Percentiles rank a stretch among this genome's conserved stretches.
phyloP scores from a whole-genome alignment of 2,888 invertebrate genomes.

The Troglohyphantes excavatus region DNA sequence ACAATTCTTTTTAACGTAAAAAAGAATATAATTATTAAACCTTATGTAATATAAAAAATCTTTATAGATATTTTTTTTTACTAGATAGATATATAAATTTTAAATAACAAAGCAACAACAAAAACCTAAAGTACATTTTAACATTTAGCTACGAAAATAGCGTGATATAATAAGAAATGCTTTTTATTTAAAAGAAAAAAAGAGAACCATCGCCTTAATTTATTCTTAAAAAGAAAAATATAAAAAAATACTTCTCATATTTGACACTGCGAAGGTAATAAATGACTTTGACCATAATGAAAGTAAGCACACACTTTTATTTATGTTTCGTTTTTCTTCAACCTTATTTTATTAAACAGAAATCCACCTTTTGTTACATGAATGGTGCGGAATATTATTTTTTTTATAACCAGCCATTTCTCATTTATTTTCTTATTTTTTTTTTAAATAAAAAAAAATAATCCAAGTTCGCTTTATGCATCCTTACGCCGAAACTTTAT shows the following conservation, averaged over 20 bases:
- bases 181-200: background rate
- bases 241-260: conserved; percentile 21
- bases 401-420: conserved; percentile 16
- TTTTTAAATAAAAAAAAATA: background rate
- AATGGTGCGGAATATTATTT: background rate
- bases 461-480: background rate
- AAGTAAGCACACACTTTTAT: conserved; percentile 43
- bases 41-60: too few relatives aligned
- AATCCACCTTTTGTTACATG: conserved; percentile 10
- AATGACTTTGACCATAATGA: conserved; percentile 47
- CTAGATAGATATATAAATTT: too few relatives aligned
- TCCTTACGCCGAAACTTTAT: background rate
- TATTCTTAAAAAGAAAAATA: conserved; percentile 41
- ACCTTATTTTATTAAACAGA: conserved; percentile 33
- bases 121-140: background rate
- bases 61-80: too few relatives aligned
- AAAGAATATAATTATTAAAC: too few relatives aligned
- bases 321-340: conserved; percentile 36
- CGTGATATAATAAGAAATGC: conserved; percentile 25
- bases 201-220: conserved; percentile 21
- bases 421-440: background rate
- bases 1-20: too few relatives aligned
- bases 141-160: conserved; percentile 1
- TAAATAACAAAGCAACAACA: too few relatives aligned
- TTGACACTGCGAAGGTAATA: conserved; percentile 57